Conservation (phyloP, 1,140 invertebrate genomes). For the Drosophila pallidifrons region DNA sequence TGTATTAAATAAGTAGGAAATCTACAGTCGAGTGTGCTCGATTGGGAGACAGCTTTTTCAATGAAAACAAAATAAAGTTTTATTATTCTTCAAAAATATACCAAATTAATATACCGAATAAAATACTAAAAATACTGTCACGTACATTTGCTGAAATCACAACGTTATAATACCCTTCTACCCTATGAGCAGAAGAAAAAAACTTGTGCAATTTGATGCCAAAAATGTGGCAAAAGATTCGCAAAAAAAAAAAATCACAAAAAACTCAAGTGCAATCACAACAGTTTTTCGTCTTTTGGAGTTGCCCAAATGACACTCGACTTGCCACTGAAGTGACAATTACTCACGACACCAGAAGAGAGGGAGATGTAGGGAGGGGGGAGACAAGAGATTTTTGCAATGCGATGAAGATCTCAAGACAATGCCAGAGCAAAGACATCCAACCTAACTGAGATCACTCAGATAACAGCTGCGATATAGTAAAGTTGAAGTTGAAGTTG, state of each 20-base stretch:
- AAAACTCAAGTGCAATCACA: conserved; percentile 29
- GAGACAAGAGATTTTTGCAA: conserved; percentile 4
- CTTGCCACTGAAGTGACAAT: conserved; percentile 49
- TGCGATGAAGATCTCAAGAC: conserved; percentile 54
- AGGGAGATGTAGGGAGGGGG: not conserved
- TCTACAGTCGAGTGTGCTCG: too few relatives aligned
- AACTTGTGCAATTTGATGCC: conserved; percentile 60
- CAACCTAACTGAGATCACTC: not conserved
- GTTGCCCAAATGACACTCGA: conserved; percentile 23
- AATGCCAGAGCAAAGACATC: conserved; percentile 29
- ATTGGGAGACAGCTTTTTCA: too few relatives aligned
- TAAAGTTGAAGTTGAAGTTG: not conserved
- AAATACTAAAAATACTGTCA: too few relatives aligned
- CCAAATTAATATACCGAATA: too few relatives aligned
- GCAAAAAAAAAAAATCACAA: conserved; percentile 9
- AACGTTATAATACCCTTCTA: too few relatives aligned
- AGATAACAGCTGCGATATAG: conserved; percentile 11
- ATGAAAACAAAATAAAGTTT: too few relatives aligned
- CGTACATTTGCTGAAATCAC: too few relatives aligned
- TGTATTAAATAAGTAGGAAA: too few relatives aligned
- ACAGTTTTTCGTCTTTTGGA: conserved; percentile 18
- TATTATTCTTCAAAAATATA: too few relatives aligned
- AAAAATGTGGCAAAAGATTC: conserved; percentile 28
- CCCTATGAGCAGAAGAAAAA: not conserved
- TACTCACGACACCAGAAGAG: conserved; percentile 42